A percentile compares a stretch with the other conserved stretches of the same genome.
These are phyloP conservation scores for Mesitornis unicolor DNA, from an alignment of 2,113 vertebrate genomes.

Conservation along the genomic window DNA sequence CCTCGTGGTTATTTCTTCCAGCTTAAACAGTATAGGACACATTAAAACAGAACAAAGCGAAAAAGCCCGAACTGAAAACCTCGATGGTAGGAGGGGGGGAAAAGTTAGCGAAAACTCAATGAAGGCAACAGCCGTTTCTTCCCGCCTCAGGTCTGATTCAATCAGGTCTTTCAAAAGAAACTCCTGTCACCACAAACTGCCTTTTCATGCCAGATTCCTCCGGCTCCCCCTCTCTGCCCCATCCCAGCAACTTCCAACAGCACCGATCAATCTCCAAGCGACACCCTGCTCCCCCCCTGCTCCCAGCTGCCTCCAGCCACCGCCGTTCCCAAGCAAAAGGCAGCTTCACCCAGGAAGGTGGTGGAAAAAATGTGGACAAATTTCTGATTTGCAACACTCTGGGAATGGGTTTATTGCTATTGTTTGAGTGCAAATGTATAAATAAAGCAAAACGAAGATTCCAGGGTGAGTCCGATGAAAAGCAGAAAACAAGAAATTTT, in stretches of 20 bases:
- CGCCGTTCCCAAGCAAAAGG: conserved; percentile 69
- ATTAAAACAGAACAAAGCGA: conserved; percentile 13
- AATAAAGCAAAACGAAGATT: conserved; percentile 94
- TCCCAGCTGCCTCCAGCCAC: conserved; percentile 62
- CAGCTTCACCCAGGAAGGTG: conserved; percentile 78
- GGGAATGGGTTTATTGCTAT: conserved; percentile 92
- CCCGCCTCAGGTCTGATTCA: conserved; percentile 34
- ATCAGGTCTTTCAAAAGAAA: conserved; percentile 46
- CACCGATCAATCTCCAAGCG: conserved; percentile 62
- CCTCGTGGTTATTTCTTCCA: not conserved
- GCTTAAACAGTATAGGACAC: not conserved
- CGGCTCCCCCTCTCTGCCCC: conserved; percentile 18
- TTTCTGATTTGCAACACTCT: conserved; percentile 98
- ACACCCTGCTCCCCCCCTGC: conserved; percentile 13
- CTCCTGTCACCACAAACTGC: conserved; percentile 39
- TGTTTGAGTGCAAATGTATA: conserved; percentile 85
- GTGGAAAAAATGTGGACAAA: conserved; percentile 89
- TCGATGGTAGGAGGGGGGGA: not conserved
- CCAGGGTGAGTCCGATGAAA: conserved; percentile 87
- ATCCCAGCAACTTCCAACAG: conserved; percentile 25
- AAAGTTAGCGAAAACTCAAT: conserved; percentile 15
- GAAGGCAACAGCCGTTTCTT: conserved; percentile 37
- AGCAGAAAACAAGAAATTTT: conserved; percentile 99
- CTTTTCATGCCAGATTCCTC: conserved; percentile 60
- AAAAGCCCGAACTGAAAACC: not conserved